phyloP scores from a whole-genome alignment of 2,888 invertebrate species.

The Rosalia funebris region DNA sequence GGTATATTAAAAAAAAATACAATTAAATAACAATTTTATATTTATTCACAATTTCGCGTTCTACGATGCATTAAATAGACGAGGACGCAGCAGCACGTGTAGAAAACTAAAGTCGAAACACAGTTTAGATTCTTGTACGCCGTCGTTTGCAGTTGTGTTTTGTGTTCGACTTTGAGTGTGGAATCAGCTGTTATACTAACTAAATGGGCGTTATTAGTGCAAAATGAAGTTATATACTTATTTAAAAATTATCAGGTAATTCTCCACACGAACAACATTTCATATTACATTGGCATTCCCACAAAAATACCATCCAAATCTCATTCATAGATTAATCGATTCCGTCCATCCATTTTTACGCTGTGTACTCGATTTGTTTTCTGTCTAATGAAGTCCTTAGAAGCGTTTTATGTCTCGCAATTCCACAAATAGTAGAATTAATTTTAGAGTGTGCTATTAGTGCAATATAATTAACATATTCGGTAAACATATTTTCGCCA shows the following conservation, averaged over 20 bases:
- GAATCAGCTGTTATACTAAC: slow-evolving; percentile 45
- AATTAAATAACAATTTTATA: neutral
- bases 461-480: too few relatives aligned
- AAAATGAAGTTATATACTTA: slow-evolving; percentile 16
- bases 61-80: neutral
- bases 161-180: slow-evolving; percentile 31
- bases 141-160: slow-evolving; percentile 26
- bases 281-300: neutral
- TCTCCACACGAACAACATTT: slow-evolving; percentile 1
- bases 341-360: slow-evolving; percentile 38
- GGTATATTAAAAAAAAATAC: too few relatives aligned
- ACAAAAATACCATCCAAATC: slow-evolving; percentile 3
- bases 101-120: slow-evolving; percentile 20
- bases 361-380: neutral
- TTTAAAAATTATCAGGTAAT: slow-evolving; percentile 16
- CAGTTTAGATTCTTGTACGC: slow-evolving; percentile 20
- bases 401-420: too few relatives aligned
- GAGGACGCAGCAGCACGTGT: neutral
- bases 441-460: too few relatives aligned
- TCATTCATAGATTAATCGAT: slow-evolving; percentile 36
- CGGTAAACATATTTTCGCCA: too few relatives aligned
- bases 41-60: neutral
- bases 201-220: slow-evolving; percentile 34
- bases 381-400: neutral
- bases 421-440: too few relatives aligned